A percentile compares a stretch with the other conserved stretches of the same genome.
These are phyloP conservation scores for Formicarius rufipectus DNA, from an alignment of 2,113 vertebrate genomes.

Conservation along the genomic window DNA sequence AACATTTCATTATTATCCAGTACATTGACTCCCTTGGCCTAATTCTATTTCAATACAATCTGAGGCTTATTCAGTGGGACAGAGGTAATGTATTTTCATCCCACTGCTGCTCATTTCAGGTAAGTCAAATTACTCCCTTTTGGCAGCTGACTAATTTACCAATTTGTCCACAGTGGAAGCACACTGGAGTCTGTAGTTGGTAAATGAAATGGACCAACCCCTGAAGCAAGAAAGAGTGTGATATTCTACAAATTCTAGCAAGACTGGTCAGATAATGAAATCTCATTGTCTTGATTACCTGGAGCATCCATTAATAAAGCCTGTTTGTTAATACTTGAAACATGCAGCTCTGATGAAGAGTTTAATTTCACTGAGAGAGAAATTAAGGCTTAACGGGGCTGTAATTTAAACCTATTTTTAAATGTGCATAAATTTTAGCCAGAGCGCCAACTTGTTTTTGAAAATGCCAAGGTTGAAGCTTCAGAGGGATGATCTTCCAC, in stretches of 20 bases:
- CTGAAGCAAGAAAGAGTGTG: background rate
- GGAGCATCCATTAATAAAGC: background rate
- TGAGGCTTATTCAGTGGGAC: conserved; percentile 8
- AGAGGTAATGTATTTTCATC: conserved; percentile 33
- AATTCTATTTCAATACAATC: conserved; percentile 39
- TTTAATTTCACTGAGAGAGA: background rate
- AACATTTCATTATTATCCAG: conserved; percentile 54
- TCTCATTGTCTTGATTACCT: background rate
- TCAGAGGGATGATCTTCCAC: background rate
- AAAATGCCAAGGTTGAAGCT: background rate
- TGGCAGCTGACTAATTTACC: conserved; percentile 15
- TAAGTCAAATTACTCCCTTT: conserved; percentile 27
- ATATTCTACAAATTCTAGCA: background rate
- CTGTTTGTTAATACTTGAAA: background rate
- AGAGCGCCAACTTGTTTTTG: background rate
- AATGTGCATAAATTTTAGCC: background rate
- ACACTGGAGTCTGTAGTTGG: background rate
- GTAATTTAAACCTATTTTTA: background rate
- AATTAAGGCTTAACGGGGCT: background rate
- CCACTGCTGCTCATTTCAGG: background rate
- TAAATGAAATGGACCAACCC: background rate
- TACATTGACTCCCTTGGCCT: conserved; percentile 21
- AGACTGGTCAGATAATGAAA: background rate
- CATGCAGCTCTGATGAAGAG: background rate
- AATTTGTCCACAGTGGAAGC: background rate